phyloP scores from a whole-genome alignment of 2,888 invertebrate genomes.

The Clepsis dumicolana region DNA sequence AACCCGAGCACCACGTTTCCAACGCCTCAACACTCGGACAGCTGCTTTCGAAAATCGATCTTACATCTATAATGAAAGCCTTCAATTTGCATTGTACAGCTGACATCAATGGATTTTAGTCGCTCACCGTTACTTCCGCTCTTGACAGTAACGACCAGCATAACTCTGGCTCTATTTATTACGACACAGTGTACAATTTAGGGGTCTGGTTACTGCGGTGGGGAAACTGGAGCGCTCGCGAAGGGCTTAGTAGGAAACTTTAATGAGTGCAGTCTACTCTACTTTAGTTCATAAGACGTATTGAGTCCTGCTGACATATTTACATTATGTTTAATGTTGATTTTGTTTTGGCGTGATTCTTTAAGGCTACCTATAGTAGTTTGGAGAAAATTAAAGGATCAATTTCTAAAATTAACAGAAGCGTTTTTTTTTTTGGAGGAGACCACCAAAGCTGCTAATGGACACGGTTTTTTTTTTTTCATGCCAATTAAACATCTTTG shows the following conservation, averaged over 20 bases:
- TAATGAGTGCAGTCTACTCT: constrained; percentile 17
- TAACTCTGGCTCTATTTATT: neutral
- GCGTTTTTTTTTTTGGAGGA: too few species aligned
- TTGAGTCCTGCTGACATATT: neutral
- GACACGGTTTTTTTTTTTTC: too few species aligned
- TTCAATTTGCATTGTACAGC: constrained; percentile 13
- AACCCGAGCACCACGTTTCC: neutral
- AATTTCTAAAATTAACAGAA: too few species aligned
- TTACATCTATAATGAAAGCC: constrained; percentile 9
- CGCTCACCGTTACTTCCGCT: constrained; percentile 21
- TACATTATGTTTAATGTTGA: too few species aligned
- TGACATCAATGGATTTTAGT: constrained; percentile 24
- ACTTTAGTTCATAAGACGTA: neutral
- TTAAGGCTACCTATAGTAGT: too few species aligned
- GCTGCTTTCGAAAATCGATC: neutral
- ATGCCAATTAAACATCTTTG: too few species aligned
- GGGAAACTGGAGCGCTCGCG: constrained; percentile 6
- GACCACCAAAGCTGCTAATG: too few species aligned
- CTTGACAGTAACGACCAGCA: constrained; percentile 14
- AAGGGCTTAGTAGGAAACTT: constrained; percentile 18
- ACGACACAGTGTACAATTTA: neutral
- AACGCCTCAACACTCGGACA: neutral
- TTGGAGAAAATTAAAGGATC: too few species aligned
- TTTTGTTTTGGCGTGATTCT: neutral
- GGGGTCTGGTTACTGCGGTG: constrained; percentile 7